phyloP scores from a whole-genome alignment of 2,888 invertebrate species.

The Drosophila anceps region DNA sequence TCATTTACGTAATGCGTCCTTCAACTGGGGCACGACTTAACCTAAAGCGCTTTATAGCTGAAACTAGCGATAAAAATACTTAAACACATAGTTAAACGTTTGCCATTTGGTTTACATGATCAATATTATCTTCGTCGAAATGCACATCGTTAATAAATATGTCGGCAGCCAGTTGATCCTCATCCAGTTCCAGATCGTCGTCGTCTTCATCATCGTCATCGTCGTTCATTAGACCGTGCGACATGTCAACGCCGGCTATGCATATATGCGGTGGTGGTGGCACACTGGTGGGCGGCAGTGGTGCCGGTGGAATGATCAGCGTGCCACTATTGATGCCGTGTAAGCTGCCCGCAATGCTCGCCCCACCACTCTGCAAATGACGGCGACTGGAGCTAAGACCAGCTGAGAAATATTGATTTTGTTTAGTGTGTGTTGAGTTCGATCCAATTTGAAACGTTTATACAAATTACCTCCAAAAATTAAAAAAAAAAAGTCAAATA shows the following conservation, averaged over 20 bases:
- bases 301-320: slow-evolving; percentile 85
- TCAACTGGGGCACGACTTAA: slow-evolving; percentile 60
- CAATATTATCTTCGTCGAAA: slow-evolving; percentile 81
- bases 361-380: slow-evolving; percentile 85
- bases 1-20: slow-evolving; percentile 25
- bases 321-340: slow-evolving; percentile 85
- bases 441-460: rapidly evolving
- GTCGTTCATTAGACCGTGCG: slow-evolving; percentile 77
- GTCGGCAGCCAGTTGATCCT: slow-evolving; percentile 81
- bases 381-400: slow-evolving; percentile 85
- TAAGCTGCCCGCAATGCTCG: slow-evolving; percentile 85
- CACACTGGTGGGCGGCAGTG: slow-evolving; percentile 85
- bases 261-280: slow-evolving; percentile 86
- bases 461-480: slow-evolving; percentile 54
- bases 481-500: slow-evolving; percentile 35
- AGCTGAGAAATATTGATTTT: slow-evolving; percentile 43
- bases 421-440: not conserved
- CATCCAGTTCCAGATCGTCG: slow-evolving; percentile 80
- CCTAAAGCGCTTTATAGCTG: slow-evolving; percentile 69
- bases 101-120: slow-evolving; percentile 84
- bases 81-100: slow-evolving; percentile 83
- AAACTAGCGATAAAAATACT: slow-evolving; percentile 73
- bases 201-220: slow-evolving; percentile 82
- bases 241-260: slow-evolving; percentile 83
- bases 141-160: slow-evolving; percentile 84